phyloP scores from a whole-genome alignment of 2,797 vertebrate species.

The Sebastes iracundus region DNA sequence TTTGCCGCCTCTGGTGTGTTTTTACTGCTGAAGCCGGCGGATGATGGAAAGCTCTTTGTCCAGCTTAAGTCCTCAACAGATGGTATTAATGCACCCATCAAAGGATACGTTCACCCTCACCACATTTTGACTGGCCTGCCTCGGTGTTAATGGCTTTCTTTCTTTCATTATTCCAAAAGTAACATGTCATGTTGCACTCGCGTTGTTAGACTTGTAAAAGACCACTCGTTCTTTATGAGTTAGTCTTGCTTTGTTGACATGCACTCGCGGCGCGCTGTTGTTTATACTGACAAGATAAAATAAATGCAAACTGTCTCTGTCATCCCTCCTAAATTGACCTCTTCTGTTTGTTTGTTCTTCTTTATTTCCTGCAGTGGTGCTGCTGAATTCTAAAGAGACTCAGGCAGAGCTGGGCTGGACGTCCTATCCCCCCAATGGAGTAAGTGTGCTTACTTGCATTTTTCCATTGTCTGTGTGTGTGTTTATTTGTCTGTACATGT shows the following conservation, averaged over 20 bases:
- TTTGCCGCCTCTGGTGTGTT: neutral
- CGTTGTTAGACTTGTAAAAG: neutral
- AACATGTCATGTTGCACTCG: neutral
- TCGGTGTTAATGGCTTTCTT: slow-evolving; percentile 15
- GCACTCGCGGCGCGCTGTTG: neutral
- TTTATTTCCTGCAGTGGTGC: slow-evolving; percentile 83
- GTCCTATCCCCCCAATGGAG: slow-evolving; percentile 91
- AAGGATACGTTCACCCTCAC: neutral
- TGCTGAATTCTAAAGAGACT: slow-evolving; percentile 96
- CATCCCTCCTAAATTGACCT: slow-evolving; percentile 2
- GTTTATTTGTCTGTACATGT: neutral
- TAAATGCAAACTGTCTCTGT: neutral
- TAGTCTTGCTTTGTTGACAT: neutral
- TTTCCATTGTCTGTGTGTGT: slow-evolving; percentile 7
- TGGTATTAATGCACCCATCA: slow-evolving; percentile 46
- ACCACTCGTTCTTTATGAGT: neutral
- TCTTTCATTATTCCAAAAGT: neutral
- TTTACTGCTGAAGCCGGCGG: neutral
- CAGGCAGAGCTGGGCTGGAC: slow-evolving; percentile 97
- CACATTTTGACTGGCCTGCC: slow-evolving; percentile 3
- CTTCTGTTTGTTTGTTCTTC: neutral
- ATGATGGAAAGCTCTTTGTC: slow-evolving; percentile 18
- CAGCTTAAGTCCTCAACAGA: slow-evolving; percentile 32
- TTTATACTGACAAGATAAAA: slow-evolving; percentile 4
- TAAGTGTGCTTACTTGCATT: slow-evolving; percentile 75